Evolutionary conservation across 1,140 invertebrate species (phyloP), one percentile per base, ranked within the genome.

Genomic region (Drosophila nasuta): DNA sequence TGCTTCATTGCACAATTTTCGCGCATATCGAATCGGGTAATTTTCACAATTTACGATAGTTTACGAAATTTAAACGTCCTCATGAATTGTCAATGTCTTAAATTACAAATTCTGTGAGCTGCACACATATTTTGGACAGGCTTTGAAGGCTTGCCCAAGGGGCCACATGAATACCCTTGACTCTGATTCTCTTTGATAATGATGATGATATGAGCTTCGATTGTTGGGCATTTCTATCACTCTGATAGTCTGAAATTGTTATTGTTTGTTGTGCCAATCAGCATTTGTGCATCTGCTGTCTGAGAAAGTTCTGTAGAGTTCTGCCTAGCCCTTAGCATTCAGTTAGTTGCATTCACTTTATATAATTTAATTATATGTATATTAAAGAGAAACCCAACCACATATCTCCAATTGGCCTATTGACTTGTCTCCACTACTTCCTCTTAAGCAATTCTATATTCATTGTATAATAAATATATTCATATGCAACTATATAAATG

Each of bases 1-100:
- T 33, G 73, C 75, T 81, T 87, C 79, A 88, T 72, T 87, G 83
- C 83, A 82, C 82, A 87, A 88, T 82, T 82, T 79, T 82, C 35
- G 68, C 76, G 80, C 83, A 87, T 87, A 88, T 77, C 83, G 73
- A 80, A 77, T 77, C 69, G 51, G 69, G 75, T 87, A 88, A 87
- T 87, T 82, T 83, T 41, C 52, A 77, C 66, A 86, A 86, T 87
- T 82, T 81, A 62, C 74, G 59, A 85, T 25, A 85, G 67, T 66
- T 74, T 75, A 65, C 77, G 74, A 88, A 82, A 77, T 63, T 76
- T 77, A 79, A 77, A 77, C 70, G 80, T 77, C 57, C 66, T 51
- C 83, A 75, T 82, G 77, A 87, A 88, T 77, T 66, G 79, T 74
- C 68, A 68, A 54, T 43, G 65, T 88, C 85, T 89, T 89, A 81